Percentiles rank a stretch among this genome's conserved stretches.
phyloP scores from a whole-genome alignment of 2,797 vertebrate genomes.

The Peromyscus nudipes region DNA sequence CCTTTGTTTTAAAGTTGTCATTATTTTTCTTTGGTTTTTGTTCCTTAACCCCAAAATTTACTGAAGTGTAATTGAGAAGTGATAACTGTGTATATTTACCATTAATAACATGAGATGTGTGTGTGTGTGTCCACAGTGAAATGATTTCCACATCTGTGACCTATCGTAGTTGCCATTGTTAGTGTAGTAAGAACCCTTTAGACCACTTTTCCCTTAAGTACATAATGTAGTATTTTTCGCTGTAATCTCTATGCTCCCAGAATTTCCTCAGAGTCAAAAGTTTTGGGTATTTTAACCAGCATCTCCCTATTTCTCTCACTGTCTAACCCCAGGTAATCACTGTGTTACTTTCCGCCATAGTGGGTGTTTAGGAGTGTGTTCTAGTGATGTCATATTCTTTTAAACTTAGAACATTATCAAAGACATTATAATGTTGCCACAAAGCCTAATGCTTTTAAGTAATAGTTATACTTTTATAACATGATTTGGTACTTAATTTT shows the following conservation, averaged over 20 bases:
- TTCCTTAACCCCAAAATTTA: background rate
- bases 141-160: background rate
- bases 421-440: slow-evolving; percentile 25
- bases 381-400: slow-evolving; percentile 29
- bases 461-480: slow-evolving; percentile 33
- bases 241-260: background rate
- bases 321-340: background rate
- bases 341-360: background rate
- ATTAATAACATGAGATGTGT: background rate
- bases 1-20: background rate
- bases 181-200: background rate
- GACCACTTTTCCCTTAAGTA: background rate
- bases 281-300: background rate
- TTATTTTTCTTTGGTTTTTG: background rate
- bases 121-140: background rate
- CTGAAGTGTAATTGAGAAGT: background rate
- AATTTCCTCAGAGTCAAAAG: background rate
- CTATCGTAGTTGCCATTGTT: background rate
- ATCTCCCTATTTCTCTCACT: background rate
- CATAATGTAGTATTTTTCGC: background rate
- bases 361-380: slow-evolving; percentile 55
- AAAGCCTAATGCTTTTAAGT: background rate
- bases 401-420: slow-evolving; percentile 10
- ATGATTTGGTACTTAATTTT: background rate
- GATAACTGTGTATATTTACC: background rate